A percentile compares a stretch with the other conserved stretches of the same genome.
phyloP scores from a whole-genome alignment of 2,113 vertebrate genomes.

The Percina caprodes region DNA sequence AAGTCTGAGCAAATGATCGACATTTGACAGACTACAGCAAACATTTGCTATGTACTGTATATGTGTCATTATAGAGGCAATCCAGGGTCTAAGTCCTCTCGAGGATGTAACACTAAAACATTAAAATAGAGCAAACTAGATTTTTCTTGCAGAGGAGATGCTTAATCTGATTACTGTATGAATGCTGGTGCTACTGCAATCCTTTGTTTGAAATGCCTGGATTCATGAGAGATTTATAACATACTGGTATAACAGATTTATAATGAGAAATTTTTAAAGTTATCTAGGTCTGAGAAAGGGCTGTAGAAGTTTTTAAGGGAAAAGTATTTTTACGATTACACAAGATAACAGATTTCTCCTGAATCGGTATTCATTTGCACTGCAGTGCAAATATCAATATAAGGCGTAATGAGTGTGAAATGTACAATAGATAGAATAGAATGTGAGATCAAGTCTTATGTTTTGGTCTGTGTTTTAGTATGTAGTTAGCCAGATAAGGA shows the following conservation, averaged over 20 bases:
- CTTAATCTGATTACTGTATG: slow-evolving; percentile 55
- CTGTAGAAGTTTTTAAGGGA: slow-evolving; percentile 19
- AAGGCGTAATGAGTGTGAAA: slow-evolving; percentile 33
- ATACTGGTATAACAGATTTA: slow-evolving; percentile 23
- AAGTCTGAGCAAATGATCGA: slow-evolving; percentile 9
- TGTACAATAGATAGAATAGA: slow-evolving; percentile 44
- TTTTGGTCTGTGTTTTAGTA: too few species aligned
- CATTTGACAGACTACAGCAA: slow-evolving; percentile 29
- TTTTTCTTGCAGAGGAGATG: slow-evolving; percentile 49
- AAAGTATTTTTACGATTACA: background rate
- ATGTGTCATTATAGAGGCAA: slow-evolving; percentile 32
- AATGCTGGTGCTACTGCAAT: slow-evolving; percentile 53
- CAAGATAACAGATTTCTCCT: slow-evolving; percentile 23
- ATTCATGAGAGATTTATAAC: slow-evolving; percentile 48
- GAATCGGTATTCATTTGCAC: slow-evolving; percentile 40
- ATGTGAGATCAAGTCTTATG: slow-evolving; percentile 35
- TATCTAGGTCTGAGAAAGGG: slow-evolving; percentile 12
- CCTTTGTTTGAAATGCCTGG: slow-evolving; percentile 59
- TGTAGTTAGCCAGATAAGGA: too few species aligned
- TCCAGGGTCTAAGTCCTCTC: slow-evolving; percentile 23
- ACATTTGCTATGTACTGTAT: slow-evolving; percentile 4
- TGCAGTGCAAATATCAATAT: slow-evolving; percentile 43
- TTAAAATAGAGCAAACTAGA: slow-evolving; percentile 55
- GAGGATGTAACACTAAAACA: slow-evolving; percentile 48
- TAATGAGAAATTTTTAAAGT: slow-evolving; percentile 38